Conservation (phyloP, 2,113 vertebrate genomes). For the Chloroceryle aenea region DNA sequence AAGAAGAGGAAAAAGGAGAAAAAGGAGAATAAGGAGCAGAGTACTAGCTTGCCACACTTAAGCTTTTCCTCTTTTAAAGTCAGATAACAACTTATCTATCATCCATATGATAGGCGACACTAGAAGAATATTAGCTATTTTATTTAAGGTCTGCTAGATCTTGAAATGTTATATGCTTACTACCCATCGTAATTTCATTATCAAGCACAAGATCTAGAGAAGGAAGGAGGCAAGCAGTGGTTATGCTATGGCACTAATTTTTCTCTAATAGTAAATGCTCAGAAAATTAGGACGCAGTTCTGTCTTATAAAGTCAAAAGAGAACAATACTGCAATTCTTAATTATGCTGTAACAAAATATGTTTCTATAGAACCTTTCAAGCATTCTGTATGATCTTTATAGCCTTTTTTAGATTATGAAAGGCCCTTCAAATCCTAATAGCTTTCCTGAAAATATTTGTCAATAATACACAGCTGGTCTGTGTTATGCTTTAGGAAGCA, state of each 20-base stretch:
- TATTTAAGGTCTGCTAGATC: background rate
- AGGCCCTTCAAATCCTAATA: background rate
- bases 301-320: background rate
- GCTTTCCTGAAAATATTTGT: background rate
- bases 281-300: background rate
- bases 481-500: background rate
- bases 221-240: background rate
- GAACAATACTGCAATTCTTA: background rate
- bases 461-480: background rate
- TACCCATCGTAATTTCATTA: background rate
- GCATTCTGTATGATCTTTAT: background rate
- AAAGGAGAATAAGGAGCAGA: slow-evolving; percentile 11
- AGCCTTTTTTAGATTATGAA: background rate
- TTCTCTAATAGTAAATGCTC: background rate
- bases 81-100: background rate
- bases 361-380: background rate
- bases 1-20: slow-evolving; percentile 23
- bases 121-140: background rate
- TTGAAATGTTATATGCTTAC: background rate
- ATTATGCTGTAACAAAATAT: background rate
- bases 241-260: background rate
- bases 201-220: background rate
- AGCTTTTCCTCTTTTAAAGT: background rate
- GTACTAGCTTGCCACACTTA: background rate
- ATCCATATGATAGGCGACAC: background rate